Percentiles rank a stretch among this genome's conserved stretches.
Evolutionary conservation across 2,888 invertebrate species (phyloP).

Genomic region (Luperina testacea): DNA sequence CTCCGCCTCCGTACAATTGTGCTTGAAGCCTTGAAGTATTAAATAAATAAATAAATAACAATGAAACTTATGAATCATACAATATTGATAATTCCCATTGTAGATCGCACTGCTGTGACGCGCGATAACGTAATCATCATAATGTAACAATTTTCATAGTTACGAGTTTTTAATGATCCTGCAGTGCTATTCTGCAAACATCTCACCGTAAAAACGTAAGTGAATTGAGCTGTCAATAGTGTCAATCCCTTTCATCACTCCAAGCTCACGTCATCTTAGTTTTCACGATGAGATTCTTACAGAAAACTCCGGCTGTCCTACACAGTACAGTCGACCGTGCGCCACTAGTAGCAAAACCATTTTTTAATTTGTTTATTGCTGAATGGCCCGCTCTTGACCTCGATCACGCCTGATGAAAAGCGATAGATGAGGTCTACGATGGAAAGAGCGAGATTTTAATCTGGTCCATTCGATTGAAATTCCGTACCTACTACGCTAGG

Average conservation of each 20-base stretch:
- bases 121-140: neutral
- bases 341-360: neutral
- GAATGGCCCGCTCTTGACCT: too few species aligned
- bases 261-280: too few species aligned
- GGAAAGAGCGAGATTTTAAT: neutral
- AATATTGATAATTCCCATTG: constrained; percentile 32
- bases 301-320: neutral
- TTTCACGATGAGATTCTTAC: neutral
- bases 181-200: neutral
- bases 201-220: neutral
- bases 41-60: neutral
- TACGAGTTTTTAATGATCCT: neutral
- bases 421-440: too few species aligned
- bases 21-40: too few species aligned
- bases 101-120: neutral
- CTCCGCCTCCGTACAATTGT: too few species aligned
- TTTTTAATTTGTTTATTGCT: too few species aligned
- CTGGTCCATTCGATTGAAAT: neutral
- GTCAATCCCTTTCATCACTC: too few species aligned
- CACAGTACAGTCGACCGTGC: neutral
- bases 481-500: neutral
- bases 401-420: too few species aligned
- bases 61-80: constrained; percentile 15
- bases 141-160: neutral
- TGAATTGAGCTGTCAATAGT: too few species aligned